Evolutionary conservation across 2,888 invertebrate genomes (phyloP).

Genomic region (Aromia moschata): DNA sequence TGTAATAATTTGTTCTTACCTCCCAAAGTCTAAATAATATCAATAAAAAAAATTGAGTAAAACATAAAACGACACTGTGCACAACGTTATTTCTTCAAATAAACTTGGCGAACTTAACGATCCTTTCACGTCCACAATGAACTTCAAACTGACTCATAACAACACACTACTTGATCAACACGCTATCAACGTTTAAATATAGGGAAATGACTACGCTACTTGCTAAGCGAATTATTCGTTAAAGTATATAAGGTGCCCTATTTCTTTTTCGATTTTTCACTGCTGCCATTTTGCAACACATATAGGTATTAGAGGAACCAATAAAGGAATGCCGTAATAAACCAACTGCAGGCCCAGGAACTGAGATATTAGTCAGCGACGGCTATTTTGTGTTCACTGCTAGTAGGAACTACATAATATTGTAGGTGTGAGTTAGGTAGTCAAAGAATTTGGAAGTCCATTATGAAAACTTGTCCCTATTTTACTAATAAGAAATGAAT

Average conservation of each 20-base stretch:
- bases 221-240: constrained; percentile 2
- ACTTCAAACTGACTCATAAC: constrained; percentile 54
- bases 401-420: too few relatives aligned
- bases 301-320: background rate
- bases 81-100: too few relatives aligned
- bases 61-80: constrained; percentile 15
- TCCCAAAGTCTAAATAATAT: constrained; percentile 3
- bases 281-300: background rate
- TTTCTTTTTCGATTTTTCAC: constrained; percentile 6
- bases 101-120: constrained; percentile 25
- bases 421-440: background rate
- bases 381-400: background rate
- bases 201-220: constrained; percentile 26
- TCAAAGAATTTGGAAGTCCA: constrained; percentile 11
- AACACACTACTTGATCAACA: constrained; percentile 51
- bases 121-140: constrained; percentile 46
- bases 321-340: background rate
- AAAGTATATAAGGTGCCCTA: constrained; percentile 1
- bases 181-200: constrained; percentile 55
- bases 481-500: background rate
- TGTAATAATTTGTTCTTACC: constrained; percentile 10
- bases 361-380: constrained; percentile 6
- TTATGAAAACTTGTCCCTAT: constrained; percentile 13
- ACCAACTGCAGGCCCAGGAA: constrained; percentile 1
- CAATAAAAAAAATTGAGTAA: constrained; percentile 10